Evolutionary conservation across 2,888 invertebrate species (phyloP), one percentile per base, ranked within the genome.

Genomic region (Chromoteleia sp.): DNA sequence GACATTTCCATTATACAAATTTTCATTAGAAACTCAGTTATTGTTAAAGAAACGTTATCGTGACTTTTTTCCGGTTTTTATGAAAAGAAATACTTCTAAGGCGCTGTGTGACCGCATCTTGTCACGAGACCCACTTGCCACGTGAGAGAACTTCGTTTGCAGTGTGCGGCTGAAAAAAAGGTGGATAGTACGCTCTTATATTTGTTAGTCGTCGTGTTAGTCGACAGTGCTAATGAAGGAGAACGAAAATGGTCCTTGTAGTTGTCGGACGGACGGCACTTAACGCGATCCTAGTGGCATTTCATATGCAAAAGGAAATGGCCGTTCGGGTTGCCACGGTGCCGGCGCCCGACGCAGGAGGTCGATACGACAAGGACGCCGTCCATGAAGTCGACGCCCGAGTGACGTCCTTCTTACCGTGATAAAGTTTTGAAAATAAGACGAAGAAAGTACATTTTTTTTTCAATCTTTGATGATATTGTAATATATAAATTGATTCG

Each of bases 331-430:
- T 90, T 90, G 89, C 89, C 88, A 88, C 85, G 90, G 89, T 85
- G 88, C 89, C 89, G 89, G 89, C 88, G 87, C 86, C 85, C 82
- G 84, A 85, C 86, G 85, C 82, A 82, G 83, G 78, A 87, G 88
- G 89, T 90, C 90, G 90, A 90, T 90, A 90, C 89, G 87, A 88
- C 89, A 90, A 82, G 84, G 84, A 84, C 82, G 43, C 48, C 81
- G 82, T 79, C 86, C 79, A 83, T 84, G 65, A 76, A 77, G 82
- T 65, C 74, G 70, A 76, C 65, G 82, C 84, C 84, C 58, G 29
- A 59, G 15, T 50, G 71, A 58, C 58, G 71, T 76, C 58, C 63
- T 78, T 71, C 59, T 65, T 61, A 50, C 14, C 25, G 4, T 15
- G 19, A 61, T 25, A 19, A 41, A 52, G 39, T 12, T 10, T 10